Evolutionary conservation across 2,797 vertebrate species (phyloP).

Genomic region (Pantherophis alleghaniensis): DNA sequence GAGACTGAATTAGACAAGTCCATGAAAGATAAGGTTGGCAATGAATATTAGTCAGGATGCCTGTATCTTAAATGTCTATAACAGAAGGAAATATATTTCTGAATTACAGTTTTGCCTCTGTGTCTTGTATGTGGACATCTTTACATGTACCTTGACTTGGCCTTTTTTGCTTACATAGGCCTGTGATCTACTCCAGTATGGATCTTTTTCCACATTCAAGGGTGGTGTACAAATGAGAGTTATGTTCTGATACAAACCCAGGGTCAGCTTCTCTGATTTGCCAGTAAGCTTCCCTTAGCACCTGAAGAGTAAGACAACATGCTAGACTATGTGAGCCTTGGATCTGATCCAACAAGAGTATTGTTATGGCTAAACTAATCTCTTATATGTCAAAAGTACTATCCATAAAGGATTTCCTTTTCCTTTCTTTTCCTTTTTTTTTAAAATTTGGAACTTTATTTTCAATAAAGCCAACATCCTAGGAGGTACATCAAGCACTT

Average conservation of each 20-base stretch:
- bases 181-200: background rate
- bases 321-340: background rate
- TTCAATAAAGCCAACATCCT: background rate
- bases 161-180: background rate
- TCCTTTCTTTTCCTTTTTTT: background rate
- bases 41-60: background rate
- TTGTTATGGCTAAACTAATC: slow-evolving; percentile 27
- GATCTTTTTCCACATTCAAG: background rate
- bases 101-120: background rate
- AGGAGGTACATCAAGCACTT: background rate
- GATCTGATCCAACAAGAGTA: background rate
- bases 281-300: background rate
- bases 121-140: background rate
- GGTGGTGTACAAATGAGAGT: background rate
- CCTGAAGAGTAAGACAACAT: background rate
- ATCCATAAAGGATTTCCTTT: background rate
- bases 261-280: background rate
- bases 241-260: background rate
- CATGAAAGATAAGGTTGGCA: background rate
- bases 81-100: background rate
- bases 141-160: background rate
- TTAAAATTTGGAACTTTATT: background rate
- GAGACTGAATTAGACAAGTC: background rate
- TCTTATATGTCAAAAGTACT: background rate
- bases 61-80: background rate